Conservation (phyloP, 2,888 invertebrate species). For the Cosmia pyralina region DNA sequence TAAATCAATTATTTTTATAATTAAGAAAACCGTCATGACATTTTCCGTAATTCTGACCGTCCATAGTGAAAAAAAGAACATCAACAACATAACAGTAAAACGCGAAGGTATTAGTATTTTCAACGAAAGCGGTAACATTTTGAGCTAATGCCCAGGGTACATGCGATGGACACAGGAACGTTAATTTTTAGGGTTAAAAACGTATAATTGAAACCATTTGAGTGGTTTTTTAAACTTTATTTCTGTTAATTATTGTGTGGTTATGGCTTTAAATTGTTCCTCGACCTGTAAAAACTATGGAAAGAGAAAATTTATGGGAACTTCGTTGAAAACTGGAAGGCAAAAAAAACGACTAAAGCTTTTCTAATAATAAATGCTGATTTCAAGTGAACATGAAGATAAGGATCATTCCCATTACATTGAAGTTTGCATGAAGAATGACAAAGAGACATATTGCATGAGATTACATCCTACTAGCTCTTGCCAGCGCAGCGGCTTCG, state of each 20-base stretch:
- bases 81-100: slow-evolving; percentile 47
- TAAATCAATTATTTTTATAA: no score
- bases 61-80: slow-evolving; percentile 22
- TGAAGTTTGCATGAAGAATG: neutral
- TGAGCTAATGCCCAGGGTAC: slow-evolving; percentile 63
- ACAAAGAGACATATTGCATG: neutral
- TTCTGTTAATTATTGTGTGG: slow-evolving; percentile 39
- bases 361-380: slow-evolving; percentile 9
- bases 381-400: slow-evolving; percentile 4
- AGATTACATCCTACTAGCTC: neutral
- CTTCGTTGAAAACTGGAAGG: neutral
- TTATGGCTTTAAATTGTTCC: slow-evolving; percentile 31
- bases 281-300: neutral
- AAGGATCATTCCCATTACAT: neutral
- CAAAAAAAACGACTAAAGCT: neutral
- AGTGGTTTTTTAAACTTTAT: slow-evolving; percentile 39
- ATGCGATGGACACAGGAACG: slow-evolving; percentile 66
- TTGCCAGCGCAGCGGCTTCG: no score
- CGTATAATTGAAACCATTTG: slow-evolving; percentile 44
- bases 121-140: slow-evolving; percentile 65
- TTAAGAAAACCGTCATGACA: no score
- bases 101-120: slow-evolving; percentile 61
- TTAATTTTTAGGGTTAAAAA: slow-evolving; percentile 57
- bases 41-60: neutral
- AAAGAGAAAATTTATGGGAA: slow-evolving; percentile 15